A percentile compares a stretch with the other conserved stretches of the same genome.
These are phyloP conservation scores for Eospalax fontanierii DNA, from an alignment of 2,797 vertebrate species.

Conservation along the genomic window DNA sequence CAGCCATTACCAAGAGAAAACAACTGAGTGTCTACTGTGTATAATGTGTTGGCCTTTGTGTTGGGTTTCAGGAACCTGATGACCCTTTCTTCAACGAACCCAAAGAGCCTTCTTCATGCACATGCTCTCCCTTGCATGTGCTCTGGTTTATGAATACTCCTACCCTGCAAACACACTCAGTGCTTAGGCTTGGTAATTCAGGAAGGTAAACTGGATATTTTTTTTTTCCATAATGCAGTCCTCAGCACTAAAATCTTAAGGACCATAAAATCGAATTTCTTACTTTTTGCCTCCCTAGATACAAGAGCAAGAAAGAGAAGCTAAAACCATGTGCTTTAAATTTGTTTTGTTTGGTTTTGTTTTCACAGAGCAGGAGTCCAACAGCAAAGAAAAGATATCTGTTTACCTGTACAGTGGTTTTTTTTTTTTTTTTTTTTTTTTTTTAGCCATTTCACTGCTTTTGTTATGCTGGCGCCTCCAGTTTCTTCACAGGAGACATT, in stretches of 20 bases:
- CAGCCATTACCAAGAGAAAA: neutral
- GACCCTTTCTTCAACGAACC: neutral
- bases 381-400: slow-evolving; percentile 80
- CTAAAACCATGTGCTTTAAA: slow-evolving; percentile 70
- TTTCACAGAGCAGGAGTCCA: slow-evolving; percentile 82
- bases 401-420: slow-evolving; percentile 84
- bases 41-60: neutral
- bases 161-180: neutral
- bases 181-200: neutral
- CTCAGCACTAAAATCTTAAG: slow-evolving; percentile 21
- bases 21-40: neutral
- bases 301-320: slow-evolving; percentile 78
- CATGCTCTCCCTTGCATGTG: neutral
- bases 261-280: slow-evolving; percentile 77
- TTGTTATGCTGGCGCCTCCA: slow-evolving; percentile 86
- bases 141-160: neutral
- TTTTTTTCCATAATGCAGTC: neutral
- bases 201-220: neutral
- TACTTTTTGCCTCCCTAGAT: slow-evolving; percentile 80
- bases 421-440: slow-evolving; percentile 83
- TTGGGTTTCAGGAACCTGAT: neutral
- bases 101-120: neutral
- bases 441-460: slow-evolving; percentile 86
- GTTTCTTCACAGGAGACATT: slow-evolving; percentile 80
- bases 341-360: neutral